Percentiles rank a stretch among this genome's conserved stretches.
phyloP scores from a whole-genome alignment of 2,888 invertebrate species.

The Rotaria magnacalcarata region DNA sequence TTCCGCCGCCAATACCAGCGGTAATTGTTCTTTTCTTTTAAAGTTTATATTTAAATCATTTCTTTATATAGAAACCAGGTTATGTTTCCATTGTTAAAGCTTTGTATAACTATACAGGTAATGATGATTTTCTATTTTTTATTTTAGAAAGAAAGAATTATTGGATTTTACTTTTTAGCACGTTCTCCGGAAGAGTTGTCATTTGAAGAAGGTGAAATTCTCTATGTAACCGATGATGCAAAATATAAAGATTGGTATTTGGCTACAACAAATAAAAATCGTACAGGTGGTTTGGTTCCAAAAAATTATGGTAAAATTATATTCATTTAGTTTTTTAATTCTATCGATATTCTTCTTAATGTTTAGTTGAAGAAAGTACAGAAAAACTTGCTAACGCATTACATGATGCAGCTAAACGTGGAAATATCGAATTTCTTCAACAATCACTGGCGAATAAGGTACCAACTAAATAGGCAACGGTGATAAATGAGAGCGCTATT shows the following conservation, averaged over 20 bases:
- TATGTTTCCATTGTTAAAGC: conserved; percentile 17
- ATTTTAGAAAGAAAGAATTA: no score
- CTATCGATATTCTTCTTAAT: conserved; percentile 39
- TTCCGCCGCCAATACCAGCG: conserved; percentile 8
- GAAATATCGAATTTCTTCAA: conserved; percentile 64
- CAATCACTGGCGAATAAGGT: conserved; percentile 66
- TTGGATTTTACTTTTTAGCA: background rate
- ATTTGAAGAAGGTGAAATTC: conserved; percentile 67
- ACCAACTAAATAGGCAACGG: no score
- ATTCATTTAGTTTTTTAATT: background rate
- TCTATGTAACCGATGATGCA: conserved; percentile 65
- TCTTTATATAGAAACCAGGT: background rate
- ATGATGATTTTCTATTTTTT: background rate
- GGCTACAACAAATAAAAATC: conserved; percentile 63
- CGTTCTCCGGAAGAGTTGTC: conserved; percentile 65
- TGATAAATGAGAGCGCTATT: no score
- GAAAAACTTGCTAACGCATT: conserved; percentile 66
- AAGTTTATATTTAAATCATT: no score
- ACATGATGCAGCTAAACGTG: conserved; percentile 68
- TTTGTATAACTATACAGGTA: conserved; percentile 27
- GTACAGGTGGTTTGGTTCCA: conserved; percentile 64
- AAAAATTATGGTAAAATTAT: conserved; percentile 64
- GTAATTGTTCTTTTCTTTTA: background rate
- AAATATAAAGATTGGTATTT: conserved; percentile 64
- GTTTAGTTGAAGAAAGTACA: conserved; percentile 63